Evolutionary conservation across 2,113 vertebrate species (phyloP).

Genomic region (Tylochromis polylepis): DNA sequence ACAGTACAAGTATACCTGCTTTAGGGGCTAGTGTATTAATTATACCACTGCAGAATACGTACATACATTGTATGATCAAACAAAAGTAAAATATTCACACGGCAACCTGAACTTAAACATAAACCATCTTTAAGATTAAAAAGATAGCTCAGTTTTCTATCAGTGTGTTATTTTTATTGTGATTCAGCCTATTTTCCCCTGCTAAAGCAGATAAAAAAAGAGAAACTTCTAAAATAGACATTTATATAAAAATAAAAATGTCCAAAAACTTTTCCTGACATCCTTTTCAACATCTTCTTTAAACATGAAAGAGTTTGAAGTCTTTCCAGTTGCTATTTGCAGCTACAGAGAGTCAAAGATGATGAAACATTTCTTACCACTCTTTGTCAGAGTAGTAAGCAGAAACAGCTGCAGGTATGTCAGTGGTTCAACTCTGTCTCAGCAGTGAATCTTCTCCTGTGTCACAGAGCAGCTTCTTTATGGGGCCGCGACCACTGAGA

Average conservation of each 20-base stretch:
- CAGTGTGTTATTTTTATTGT: not conserved
- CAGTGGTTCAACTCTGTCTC: not conserved
- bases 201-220: not conserved
- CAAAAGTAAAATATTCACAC: not conserved
- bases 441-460: not conserved
- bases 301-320: conserved; percentile 28
- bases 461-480: not conserved
- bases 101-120: no score
- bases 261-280: not conserved
- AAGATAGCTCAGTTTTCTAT: not conserved
- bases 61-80: not conserved
- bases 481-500: not conserved
- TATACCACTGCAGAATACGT: not conserved
- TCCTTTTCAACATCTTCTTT: conserved; percentile 18
- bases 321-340: conserved; percentile 38
- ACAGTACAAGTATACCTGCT: not conserved
- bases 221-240: conserved; percentile 10
- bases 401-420: not conserved
- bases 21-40: not conserved
- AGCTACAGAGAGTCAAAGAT: conserved; percentile 20
- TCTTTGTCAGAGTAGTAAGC: conserved; percentile 21
- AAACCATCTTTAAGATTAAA: not conserved
- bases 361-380: not conserved
- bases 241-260: conserved; percentile 31
- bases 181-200: not conserved